phyloP scores from a whole-genome alignment of 2,113 vertebrate genomes.

The Phrynocephalus versicolor region DNA sequence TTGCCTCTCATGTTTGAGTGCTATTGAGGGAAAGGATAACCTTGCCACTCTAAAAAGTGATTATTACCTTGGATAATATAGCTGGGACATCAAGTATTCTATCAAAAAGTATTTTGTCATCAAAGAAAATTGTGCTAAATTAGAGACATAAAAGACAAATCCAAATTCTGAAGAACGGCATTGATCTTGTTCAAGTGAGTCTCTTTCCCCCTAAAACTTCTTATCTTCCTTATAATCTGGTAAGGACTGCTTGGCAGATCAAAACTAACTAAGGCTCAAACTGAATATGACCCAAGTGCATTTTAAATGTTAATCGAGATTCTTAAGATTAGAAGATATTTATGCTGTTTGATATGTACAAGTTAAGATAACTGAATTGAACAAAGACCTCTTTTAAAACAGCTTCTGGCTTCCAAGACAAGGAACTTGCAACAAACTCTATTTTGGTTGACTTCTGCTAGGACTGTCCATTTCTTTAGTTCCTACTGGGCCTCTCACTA shows the following conservation, averaged over 20 bases:
- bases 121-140: neutral
- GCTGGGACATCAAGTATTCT: neutral
- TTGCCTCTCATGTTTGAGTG: neutral
- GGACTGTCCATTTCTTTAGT: too few species aligned
- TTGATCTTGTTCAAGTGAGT: neutral
- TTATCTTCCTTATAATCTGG: neutral
- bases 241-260: constrained; percentile 5
- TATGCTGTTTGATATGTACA: neutral
- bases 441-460: neutral
- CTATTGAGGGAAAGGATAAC: neutral
- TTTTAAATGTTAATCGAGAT: neutral
- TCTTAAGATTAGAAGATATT: neutral
- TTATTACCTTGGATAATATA: neutral
- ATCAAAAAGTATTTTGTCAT: neutral
- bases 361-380: neutral
- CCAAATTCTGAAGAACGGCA: neutral
- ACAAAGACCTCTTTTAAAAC: neutral
- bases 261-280: neutral
- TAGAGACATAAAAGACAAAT: neutral
- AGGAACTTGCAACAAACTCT: neutral
- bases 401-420: neutral
- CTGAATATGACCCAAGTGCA: neutral
- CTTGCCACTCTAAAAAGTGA: neutral
- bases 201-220: neutral
- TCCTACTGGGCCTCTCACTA: neutral